A percentile compares a stretch with the other conserved stretches of the same genome.
These are phyloP conservation scores for Neodiprion virginianus DNA, from an alignment of 1,140 invertebrate genomes.

Conservation along the genomic window DNA sequence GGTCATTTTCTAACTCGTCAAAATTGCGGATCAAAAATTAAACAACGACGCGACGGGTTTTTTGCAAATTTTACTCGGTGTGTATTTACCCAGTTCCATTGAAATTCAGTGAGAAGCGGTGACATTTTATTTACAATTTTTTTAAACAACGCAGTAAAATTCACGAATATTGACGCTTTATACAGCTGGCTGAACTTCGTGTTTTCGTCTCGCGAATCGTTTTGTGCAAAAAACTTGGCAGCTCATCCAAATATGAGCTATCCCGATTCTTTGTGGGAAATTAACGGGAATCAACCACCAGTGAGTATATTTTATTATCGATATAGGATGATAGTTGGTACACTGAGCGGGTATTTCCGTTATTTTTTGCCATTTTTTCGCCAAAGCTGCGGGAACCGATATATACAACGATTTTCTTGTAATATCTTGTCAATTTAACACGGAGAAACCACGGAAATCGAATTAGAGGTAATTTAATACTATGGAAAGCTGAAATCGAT, in stretches of 20 bases:
- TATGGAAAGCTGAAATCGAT: no score
- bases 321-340: no score
- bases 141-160: not conserved
- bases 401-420: no score
- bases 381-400: not conserved
- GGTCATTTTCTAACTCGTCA: no score
- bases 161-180: constrained; percentile 11
- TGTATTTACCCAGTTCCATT: no score
- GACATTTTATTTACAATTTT: not conserved
- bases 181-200: constrained; percentile 12
- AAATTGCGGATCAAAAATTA: no score
- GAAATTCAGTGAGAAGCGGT: not conserved
- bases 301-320: constrained; percentile 37
- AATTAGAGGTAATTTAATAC: no score
- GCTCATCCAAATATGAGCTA: constrained; percentile 55
- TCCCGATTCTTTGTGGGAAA: constrained; percentile 58
- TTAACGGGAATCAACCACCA: constrained; percentile 59
- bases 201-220: not conserved
- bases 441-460: no score
- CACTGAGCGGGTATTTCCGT: no score
- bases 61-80: no score
- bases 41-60: no score
- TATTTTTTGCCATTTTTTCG: not conserved
- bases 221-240: not conserved
- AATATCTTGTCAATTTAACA: no score